Conservation (phyloP, 2,797 vertebrate genomes). For the Poeciliopsis presidionis region DNA sequence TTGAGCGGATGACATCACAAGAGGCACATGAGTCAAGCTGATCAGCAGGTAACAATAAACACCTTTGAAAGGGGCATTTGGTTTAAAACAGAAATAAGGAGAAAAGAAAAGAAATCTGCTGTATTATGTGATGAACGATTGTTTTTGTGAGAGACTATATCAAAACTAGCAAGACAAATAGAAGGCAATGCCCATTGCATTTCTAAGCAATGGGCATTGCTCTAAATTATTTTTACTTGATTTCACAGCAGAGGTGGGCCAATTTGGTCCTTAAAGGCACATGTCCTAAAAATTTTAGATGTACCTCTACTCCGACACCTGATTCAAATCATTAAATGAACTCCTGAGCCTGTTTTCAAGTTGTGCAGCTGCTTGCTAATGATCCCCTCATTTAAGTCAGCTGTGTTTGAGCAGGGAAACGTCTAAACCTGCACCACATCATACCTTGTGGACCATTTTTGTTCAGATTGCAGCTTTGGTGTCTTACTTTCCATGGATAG, state of each 20-base stretch:
- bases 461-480: not conserved
- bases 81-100: not conserved
- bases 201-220: not conserved
- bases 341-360: not conserved
- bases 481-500: not conserved
- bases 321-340: constrained; percentile 3
- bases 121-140: not conserved
- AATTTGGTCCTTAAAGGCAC: not conserved
- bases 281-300: not conserved
- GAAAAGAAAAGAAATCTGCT: not conserved
- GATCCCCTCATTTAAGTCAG: constrained; percentile 2
- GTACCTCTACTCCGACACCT: constrained; percentile 4
- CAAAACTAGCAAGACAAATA: not conserved
- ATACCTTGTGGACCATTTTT: not conserved
- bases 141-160: not conserved
- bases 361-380: constrained; percentile 13
- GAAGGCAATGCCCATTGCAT: not conserved
- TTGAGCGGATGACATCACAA: not conserved
- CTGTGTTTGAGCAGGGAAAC: not conserved
- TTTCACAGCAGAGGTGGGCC: not conserved
- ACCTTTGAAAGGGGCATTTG: not conserved
- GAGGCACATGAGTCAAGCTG: not conserved
- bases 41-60: not conserved
- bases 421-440: not conserved
- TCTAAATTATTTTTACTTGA: not conserved